A percentile compares a stretch with the other conserved stretches of the same genome.
phyloP scores from a whole-genome alignment of 2,797 vertebrate genomes.

The Pelochelys cantorii region DNA sequence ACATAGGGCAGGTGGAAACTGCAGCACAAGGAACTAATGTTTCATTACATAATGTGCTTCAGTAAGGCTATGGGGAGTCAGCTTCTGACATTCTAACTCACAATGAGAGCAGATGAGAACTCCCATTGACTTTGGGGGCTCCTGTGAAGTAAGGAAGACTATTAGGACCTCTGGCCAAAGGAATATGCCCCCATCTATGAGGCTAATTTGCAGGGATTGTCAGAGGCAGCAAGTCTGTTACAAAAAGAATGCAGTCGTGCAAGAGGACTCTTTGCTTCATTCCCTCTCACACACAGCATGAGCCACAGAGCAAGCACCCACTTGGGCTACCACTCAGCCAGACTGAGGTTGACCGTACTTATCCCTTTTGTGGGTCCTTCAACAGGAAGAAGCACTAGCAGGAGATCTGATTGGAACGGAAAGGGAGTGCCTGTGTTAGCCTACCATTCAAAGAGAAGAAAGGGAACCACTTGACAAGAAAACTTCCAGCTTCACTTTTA shows the following conservation, averaged over 20 bases:
- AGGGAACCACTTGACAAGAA: neutral
- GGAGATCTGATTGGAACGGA: neutral
- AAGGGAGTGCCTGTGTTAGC: neutral
- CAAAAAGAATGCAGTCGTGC: neutral
- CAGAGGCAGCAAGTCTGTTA: neutral
- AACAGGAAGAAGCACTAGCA: neutral
- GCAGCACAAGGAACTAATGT: neutral
- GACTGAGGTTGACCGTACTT: neutral
- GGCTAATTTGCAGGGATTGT: neutral
- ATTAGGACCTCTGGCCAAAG: neutral
- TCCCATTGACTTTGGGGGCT: neutral
- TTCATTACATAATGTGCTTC: neutral
- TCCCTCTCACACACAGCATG: neutral
- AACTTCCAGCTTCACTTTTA: neutral
- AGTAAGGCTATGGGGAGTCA: neutral
- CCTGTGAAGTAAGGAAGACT: neutral
- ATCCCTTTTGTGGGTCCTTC: neutral
- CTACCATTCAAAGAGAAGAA: neutral
- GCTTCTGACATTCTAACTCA: neutral
- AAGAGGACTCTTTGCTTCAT: neutral
- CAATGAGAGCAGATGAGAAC: neutral
- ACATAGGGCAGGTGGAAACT: neutral
- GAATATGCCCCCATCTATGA: neutral
- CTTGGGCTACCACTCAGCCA: rapidly evolving
- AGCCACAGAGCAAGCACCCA: neutral